Evolutionary conservation across 2,888 invertebrate species (phyloP).

Genomic region (Trachelus troglodyta): DNA sequence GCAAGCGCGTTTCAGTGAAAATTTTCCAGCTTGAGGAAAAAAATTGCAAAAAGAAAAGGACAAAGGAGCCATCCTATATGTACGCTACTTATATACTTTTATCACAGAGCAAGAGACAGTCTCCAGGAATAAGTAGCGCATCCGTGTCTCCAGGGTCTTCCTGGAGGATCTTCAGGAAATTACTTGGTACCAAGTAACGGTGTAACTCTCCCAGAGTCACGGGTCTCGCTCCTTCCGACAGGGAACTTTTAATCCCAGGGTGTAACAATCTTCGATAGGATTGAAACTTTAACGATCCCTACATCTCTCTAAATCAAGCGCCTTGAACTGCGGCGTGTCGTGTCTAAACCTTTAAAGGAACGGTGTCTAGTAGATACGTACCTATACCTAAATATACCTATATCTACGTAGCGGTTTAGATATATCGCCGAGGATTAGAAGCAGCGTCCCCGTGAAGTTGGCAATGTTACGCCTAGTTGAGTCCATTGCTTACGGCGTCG

Average conservation of each 20-base stretch:
- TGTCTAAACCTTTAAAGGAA: conserved; percentile 4
- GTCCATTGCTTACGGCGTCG: conserved; percentile 32
- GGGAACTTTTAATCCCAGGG: conserved; percentile 21
- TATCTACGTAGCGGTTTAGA: not conserved
- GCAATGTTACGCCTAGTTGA: conserved; percentile 41
- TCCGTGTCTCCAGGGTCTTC: not conserved
- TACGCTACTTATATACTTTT: not conserved
- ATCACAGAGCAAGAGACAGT: not conserved
- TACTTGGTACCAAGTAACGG: not conserved
- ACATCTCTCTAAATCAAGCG: conserved; percentile 18
- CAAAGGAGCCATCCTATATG: not conserved
- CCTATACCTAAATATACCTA: not conserved
- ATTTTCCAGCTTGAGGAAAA: not conserved
- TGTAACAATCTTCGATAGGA: conserved; percentile 15
- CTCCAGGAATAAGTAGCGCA: not conserved
- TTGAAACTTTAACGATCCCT: conserved; percentile 21
- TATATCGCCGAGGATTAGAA: conserved; percentile 19
- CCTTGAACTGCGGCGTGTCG: not conserved
- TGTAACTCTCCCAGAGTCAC: not conserved
- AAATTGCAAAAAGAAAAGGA: not conserved
- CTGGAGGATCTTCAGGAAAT: not conserved
- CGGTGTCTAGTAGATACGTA: not conserved
- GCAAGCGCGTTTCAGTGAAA: conserved; percentile 1
- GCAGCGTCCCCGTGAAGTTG: conserved; percentile 35
- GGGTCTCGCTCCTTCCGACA: not conserved